Conservation (phyloP, 2,797 vertebrate species). For the Cryptoprocta ferox region DNA sequence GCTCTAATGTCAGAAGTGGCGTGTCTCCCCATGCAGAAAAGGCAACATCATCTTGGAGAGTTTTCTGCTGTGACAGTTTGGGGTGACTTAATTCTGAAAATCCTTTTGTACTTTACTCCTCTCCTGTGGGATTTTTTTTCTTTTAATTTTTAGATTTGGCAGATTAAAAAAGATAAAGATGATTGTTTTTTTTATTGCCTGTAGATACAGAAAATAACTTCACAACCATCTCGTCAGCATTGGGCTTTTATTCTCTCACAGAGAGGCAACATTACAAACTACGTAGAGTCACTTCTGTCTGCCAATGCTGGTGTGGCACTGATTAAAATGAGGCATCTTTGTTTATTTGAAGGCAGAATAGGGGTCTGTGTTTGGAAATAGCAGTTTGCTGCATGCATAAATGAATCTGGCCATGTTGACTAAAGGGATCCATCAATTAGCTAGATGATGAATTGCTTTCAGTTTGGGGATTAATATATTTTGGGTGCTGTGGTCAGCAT, state of each 20-base stretch:
- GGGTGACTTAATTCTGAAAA: constrained; percentile 48
- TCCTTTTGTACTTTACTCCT: neutral
- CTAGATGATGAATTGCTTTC: neutral
- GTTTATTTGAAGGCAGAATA: neutral
- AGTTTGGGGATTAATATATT: neutral
- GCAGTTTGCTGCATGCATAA: neutral
- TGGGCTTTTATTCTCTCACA: neutral
- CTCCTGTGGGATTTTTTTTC: constrained; percentile 24
- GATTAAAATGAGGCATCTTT: neutral
- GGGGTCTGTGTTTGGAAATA: neutral
- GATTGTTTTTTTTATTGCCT: neutral
- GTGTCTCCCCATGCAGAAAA: constrained; percentile 11
- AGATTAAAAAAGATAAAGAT: neutral
- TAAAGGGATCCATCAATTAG: neutral
- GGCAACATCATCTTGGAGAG: neutral
- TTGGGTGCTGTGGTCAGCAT: neutral
- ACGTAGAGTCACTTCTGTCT: neutral
- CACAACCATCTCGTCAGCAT: neutral
- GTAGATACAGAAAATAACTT: neutral
- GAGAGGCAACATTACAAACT: neutral
- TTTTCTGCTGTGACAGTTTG: constrained; percentile 22
- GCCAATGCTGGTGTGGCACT: neutral
- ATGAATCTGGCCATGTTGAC: neutral
- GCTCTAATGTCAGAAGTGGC: constrained; percentile 50
- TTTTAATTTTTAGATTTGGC: constrained; percentile 3